These are phyloP conservation scores for Raillietiella orientalis DNA, from an alignment of 2,888 invertebrate genomes.

Conservation along the genomic window DNA sequence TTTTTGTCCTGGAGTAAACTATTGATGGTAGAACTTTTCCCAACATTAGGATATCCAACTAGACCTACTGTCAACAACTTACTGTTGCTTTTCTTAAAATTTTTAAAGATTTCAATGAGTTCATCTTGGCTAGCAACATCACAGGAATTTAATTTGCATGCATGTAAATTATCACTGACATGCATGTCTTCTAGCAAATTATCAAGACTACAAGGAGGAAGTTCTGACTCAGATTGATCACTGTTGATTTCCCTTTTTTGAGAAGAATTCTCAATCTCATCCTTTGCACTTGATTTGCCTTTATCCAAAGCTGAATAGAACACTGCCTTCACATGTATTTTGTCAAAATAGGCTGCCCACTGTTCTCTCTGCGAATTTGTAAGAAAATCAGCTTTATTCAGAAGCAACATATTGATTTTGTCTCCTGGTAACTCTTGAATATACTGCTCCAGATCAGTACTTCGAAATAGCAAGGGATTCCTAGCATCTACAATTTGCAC, in stretches of 20 bases:
- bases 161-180: no score
- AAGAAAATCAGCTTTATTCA: slow-evolving; percentile 87
- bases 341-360: slow-evolving; percentile 59
- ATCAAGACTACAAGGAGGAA: no score
- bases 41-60: slow-evolving; percentile 97
- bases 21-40: slow-evolving; percentile 98
- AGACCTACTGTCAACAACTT: slow-evolving; percentile 49
- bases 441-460: slow-evolving; percentile 62
- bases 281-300: no score
- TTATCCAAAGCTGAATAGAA: slow-evolving; percentile 58
- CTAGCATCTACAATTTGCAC: slow-evolving; percentile 86
- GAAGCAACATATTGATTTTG: slow-evolving; percentile 46
- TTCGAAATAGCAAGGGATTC: slow-evolving; percentile 73
- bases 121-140: slow-evolving; percentile 28
- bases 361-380: slow-evolving; percentile 36
- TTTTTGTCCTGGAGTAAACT: slow-evolving; percentile 43
- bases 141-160: slow-evolving; percentile 20
- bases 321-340: slow-evolving; percentile 29
- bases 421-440: slow-evolving; percentile 34
- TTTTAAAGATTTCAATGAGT: slow-evolving; percentile 33
- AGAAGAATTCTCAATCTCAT: no score
- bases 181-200: no score
- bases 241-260: no score
- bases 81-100: slow-evolving; percentile 15
- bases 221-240: no score